phyloP scores from a whole-genome alignment of 2,888 invertebrate genomes.

The Malachius bipustulatus region DNA sequence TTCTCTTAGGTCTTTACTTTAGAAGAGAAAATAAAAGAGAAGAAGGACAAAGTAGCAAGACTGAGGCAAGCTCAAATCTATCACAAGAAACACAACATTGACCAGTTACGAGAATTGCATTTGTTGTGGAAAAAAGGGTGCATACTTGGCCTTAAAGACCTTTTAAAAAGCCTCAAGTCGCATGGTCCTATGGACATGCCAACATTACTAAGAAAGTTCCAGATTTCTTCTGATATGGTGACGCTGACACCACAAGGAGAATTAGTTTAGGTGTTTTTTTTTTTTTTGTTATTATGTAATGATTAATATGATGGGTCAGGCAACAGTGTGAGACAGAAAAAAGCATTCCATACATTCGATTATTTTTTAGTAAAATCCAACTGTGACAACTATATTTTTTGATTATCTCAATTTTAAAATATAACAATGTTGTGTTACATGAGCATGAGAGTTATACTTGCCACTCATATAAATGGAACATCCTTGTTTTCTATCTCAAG shows the following conservation, averaged over 20 bases:
- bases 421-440: too few relatives aligned
- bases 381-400: too few relatives aligned
- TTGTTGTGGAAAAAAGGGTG: slow-evolving; percentile 13
- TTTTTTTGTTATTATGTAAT: too few relatives aligned
- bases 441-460: too few relatives aligned
- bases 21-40: not conserved
- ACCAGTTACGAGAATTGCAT: slow-evolving; percentile 10
- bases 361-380: too few relatives aligned
- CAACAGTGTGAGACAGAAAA: too few relatives aligned
- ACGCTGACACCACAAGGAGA: not conserved
- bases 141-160: slow-evolving; percentile 12
- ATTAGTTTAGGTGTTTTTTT: not conserved
- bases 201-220: slow-evolving; percentile 11
- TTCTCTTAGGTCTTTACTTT: not conserved
- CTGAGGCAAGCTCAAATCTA: slow-evolving; percentile 15
- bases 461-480: too few relatives aligned
- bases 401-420: too few relatives aligned
- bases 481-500: too few relatives aligned
- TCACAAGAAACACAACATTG: slow-evolving; percentile 11
- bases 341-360: too few relatives aligned
- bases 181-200: slow-evolving; percentile 11
- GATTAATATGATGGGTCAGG: too few relatives aligned
- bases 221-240: slow-evolving; percentile 7
- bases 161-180: slow-evolving; percentile 10
- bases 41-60: slow-evolving; percentile 3